A percentile compares a stretch with the other conserved stretches of the same genome.
Conservation (phyloP, 30 jellyfish, hydroid and myxozoan species). For the Cassiopea andromeda region DNA sequence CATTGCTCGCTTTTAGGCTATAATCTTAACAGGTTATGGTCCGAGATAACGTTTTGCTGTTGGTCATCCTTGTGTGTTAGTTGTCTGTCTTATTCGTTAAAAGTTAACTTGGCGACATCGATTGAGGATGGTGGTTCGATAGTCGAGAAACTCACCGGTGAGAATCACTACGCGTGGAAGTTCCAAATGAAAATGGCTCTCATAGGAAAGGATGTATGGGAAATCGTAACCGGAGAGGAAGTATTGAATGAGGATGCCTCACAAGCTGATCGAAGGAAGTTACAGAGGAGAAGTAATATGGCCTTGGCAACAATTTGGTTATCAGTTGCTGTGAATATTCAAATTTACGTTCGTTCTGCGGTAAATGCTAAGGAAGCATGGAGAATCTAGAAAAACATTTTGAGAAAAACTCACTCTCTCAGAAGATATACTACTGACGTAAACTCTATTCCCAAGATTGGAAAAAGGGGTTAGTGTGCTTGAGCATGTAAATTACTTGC, state of each 20-base stretch:
- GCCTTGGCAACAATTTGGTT: not conserved
- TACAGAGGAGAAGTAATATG: not conserved
- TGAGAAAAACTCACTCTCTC: conserved; percentile 37
- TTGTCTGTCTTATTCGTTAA: not conserved
- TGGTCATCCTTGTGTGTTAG: not conserved
- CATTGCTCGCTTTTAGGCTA: no score
- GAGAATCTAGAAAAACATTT: conserved; percentile 43
- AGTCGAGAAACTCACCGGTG: not conserved
- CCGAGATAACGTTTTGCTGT: not conserved
- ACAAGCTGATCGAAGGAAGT: not conserved
- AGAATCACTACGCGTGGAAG: not conserved
- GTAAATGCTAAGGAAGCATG: conserved; percentile 55
- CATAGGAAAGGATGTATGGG: not conserved
- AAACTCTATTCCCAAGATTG: conserved; percentile 41
- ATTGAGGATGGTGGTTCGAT: not conserved
- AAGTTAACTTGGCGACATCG: not conserved
- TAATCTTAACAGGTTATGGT: conserved; percentile 4
- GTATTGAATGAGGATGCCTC: not conserved
- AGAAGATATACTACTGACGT: conserved; percentile 29
- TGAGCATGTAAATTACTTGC: conserved; percentile 47
- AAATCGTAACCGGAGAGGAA: not conserved
- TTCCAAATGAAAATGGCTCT: not conserved
- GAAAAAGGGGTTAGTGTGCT: conserved; percentile 48
- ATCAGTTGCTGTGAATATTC: conserved; percentile 43
- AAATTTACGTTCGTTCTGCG: conserved; percentile 44